Percentiles rank a stretch among this genome's conserved stretches.
These are phyloP conservation scores for Trissonchulus latispiculum DNA, from an alignment of 2,888 invertebrate species.

Conservation along the genomic window DNA sequence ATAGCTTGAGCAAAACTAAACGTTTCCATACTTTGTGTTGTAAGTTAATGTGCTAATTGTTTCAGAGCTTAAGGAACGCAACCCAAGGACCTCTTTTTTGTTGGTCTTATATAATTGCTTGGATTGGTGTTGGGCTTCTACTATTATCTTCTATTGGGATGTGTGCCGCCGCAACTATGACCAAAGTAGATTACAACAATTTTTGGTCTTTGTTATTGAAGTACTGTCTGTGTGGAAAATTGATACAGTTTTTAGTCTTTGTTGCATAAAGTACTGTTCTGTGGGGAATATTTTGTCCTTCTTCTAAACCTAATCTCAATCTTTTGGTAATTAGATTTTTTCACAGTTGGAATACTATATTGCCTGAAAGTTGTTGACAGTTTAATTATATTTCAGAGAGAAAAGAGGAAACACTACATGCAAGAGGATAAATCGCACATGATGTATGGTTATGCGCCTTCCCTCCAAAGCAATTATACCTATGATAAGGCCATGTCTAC, in stretches of 20 bases:
- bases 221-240: neutral
- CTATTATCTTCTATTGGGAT: neutral
- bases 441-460: constrained; percentile 4
- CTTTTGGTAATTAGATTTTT: no score
- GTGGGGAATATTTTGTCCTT: no score
- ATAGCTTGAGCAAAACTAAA: neutral
- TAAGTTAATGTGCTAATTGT: no score
- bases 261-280: no score
- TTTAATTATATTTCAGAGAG: neutral
- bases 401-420: neutral
- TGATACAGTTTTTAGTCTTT: no score
- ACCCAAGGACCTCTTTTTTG: neutral
- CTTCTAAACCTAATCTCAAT: no score
- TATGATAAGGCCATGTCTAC: neutral
- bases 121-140: constrained; percentile 2
- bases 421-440: neutral
- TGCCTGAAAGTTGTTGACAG: no score
- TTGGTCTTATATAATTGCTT: constrained; percentile 9
- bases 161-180: constrained; percentile 3
- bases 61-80: no score
- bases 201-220: neutral
- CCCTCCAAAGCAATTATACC: neutral
- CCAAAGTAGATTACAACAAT: neutral
- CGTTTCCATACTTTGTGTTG: no score
- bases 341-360: no score